Conservation (phyloP, 2,797 vertebrate species). For the Manis pentadactyla region DNA sequence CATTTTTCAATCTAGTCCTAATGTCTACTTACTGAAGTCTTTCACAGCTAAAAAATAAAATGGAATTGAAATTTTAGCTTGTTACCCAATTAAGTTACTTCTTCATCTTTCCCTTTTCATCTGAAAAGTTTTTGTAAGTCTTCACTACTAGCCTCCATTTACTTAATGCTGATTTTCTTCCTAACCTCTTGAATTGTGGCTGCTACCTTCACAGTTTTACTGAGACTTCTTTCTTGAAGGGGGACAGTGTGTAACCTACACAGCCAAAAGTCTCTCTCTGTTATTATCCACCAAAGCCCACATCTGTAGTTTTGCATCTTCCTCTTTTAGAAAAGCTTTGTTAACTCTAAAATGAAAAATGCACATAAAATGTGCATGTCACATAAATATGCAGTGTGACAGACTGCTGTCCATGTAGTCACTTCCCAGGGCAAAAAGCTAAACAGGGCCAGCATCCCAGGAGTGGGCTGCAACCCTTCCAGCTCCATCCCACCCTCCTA, state of each 20-base stretch:
- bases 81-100: neutral
- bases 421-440: neutral
- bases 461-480: neutral
- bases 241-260: neutral
- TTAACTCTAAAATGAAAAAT: neutral
- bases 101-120: neutral
- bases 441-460: neutral
- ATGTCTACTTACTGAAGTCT: neutral
- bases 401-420: neutral
- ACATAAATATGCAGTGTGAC: neutral
- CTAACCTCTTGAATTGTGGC: neutral
- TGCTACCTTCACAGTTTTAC: neutral
- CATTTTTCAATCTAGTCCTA: neutral
- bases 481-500: neutral
- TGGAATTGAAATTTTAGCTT: neutral
- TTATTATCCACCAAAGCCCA: neutral
- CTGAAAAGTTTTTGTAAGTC: neutral
- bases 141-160: neutral
- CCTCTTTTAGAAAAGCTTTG: neutral
- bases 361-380: neutral
- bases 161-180: neutral
- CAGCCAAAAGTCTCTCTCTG: neutral
- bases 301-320: neutral
- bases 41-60: slow-evolving; percentile 6
- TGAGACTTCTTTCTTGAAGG: neutral